Evolutionary conservation across 2,113 vertebrate species (phyloP).

Genomic region (Chinchilla lanigera): DNA sequence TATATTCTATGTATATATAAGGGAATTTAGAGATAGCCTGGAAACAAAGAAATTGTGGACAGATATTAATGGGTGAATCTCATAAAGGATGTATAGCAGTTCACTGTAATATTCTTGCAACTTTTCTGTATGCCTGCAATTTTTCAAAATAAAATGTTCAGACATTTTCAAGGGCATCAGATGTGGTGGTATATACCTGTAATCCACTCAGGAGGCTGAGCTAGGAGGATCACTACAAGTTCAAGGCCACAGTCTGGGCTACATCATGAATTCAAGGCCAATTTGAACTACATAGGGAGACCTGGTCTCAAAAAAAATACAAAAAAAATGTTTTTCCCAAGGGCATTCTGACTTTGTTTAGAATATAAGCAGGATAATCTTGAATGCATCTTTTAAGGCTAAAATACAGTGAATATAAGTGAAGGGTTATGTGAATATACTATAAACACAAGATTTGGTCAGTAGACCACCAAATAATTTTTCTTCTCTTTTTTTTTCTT

Average conservation of each 20-base stretch:
- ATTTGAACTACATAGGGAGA: not conserved
- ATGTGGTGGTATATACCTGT: not conserved
- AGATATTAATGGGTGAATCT: not conserved
- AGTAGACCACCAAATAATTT: slow-evolving; percentile 40
- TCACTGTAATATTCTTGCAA: not conserved
- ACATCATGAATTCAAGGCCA: not conserved
- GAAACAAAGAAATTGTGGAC: not conserved
- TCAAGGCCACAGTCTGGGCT: not conserved
- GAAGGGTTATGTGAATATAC: not conserved
- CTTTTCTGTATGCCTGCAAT: slow-evolving; percentile 19
- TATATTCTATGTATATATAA: not conserved
- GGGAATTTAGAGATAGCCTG: not conserved
- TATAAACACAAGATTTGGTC: not conserved
- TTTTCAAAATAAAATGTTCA: slow-evolving; percentile 49
- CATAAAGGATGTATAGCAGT: not conserved
- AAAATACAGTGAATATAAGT: not conserved
- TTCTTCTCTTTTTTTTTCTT: slow-evolving; percentile 37
- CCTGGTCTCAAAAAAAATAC: not conserved
- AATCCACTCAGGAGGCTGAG: not conserved
- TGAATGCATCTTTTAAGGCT: not conserved
- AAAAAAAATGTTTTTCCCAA: not conserved
- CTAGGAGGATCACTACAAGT: not conserved
- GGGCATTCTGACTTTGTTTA: slow-evolving; percentile 27
- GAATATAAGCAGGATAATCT: not conserved
- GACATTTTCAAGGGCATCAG: not conserved